Base-by-base conservation (phyloP, 2,888 invertebrate species). In the Lasius fuliginosus region DNA sequence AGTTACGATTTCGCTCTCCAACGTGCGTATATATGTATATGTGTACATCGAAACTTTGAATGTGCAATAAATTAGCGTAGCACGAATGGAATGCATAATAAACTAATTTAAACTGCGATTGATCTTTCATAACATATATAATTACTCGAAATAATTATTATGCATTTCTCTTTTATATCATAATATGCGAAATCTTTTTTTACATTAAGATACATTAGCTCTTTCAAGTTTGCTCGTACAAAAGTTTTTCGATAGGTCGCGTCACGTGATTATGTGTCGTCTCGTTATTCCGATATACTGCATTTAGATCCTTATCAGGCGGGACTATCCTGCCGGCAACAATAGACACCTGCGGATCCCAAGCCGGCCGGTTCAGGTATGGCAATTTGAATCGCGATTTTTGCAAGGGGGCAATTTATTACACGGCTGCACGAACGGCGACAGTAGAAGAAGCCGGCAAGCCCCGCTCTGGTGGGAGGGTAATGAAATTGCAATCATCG, bases 401-500 rank as follows among this genome's bases (percentile, higher is more conserved):
- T 89, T 91, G 87, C 86, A 83, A 88, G 85, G 87, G 86, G 86
- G 90, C 86, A 89, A 92, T 93, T 92, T 91, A 92, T 93, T 90
- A 92, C 86, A 87, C 81, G 82, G 85, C 79, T 76, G 76, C 88
- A 84, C 83, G 85, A 89, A 88, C 87, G 87, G 84, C 90, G 90
- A 90, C 86, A 86, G 89, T 85, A 87, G 30, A 71, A 74, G 79
- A 81, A 74, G 81, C 60, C 64, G 53, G 82, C 77, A 56, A 71
- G 65, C 84, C 69, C 5, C 5, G 36, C 49, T 53, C 49, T 79
- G 87, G 89, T 83, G 88, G 89, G 89, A 81, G 91, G 90, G 90
- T 93, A 93, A 94, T 94, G 93, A 94, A 94, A 94, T 94, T 93
- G 93, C 93, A 93, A 93, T 93, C 93, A 93, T 93, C 93, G 92